These are phyloP conservation scores for Macrobrachium rosenbergii DNA, from an alignment of 1,140 invertebrate species.

Conservation along the genomic window DNA sequence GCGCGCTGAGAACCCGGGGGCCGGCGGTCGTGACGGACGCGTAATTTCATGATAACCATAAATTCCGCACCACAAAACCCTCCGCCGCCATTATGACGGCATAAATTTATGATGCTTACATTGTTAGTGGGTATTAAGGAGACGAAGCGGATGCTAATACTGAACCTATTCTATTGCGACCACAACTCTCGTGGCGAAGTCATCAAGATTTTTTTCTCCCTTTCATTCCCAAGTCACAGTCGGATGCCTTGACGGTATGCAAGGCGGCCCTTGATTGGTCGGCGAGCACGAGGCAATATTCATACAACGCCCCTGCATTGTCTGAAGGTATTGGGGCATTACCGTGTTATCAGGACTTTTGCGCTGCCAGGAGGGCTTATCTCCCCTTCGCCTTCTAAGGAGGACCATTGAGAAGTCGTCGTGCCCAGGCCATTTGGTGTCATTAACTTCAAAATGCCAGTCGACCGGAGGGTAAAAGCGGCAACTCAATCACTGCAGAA, in stretches of 20 bases:
- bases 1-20: conserved; percentile 11
- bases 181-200: conserved; percentile 1
- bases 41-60: conserved; percentile 28
- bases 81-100: conserved; percentile 22
- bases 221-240: neutral
- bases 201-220: conserved; percentile 1
- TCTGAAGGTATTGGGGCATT: conserved; percentile 54
- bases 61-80: conserved; percentile 22
- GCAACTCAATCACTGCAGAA: conserved; percentile 48
- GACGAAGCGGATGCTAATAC: conserved; percentile 17
- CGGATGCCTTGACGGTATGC: conserved; percentile 9
- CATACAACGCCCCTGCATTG: conserved; percentile 38
- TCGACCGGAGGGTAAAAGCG: conserved; percentile 34
- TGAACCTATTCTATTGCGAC: conserved; percentile 4
- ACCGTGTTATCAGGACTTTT: conserved; percentile 49
- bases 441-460: conserved; percentile 45
- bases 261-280: conserved; percentile 27
- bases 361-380: conserved; percentile 28
- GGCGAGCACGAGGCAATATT: conserved; percentile 46
- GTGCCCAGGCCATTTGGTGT: conserved; percentile 47
- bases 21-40: conserved; percentile 16
- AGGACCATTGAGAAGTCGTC: conserved; percentile 29
- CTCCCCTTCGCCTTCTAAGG: conserved; percentile 30
- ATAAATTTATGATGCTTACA: conserved; percentile 28
- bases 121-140: conserved; percentile 17